phyloP scores from a whole-genome alignment of 2,113 vertebrate species.

The Acanthochromis polyacanthus region DNA sequence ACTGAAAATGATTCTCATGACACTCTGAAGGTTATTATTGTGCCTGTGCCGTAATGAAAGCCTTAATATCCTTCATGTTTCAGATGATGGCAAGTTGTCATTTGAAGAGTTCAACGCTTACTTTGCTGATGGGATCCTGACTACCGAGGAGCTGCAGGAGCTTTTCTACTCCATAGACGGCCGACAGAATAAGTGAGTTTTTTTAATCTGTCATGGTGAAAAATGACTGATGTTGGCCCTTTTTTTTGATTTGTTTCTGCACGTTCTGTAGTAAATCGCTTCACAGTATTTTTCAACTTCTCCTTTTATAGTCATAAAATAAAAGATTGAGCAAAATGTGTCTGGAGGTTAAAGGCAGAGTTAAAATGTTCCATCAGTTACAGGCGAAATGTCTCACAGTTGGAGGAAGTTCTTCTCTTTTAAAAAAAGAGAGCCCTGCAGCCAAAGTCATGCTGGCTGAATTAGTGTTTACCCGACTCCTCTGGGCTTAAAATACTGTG shows the following conservation, averaged over 20 bases:
- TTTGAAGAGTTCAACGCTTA: constrained; percentile 98
- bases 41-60: not conserved
- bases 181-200: constrained; percentile 89
- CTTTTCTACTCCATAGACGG: constrained; percentile 93
- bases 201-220: not conserved
- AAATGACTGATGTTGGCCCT: not conserved
- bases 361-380: constrained; percentile 27
- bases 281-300: not conserved
- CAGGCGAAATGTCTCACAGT: constrained; percentile 37
- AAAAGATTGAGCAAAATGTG: constrained; percentile 1
- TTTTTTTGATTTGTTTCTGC: not conserved
- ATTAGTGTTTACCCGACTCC: constrained; percentile 24
- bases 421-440: constrained; percentile 14
- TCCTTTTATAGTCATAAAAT: not conserved
- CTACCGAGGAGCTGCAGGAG: constrained; percentile 91
- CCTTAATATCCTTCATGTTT: constrained; percentile 44
- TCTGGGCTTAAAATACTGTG: constrained; percentile 37
- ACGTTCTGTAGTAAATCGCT: not conserved
- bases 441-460: constrained; percentile 19
- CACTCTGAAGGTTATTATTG: not conserved
- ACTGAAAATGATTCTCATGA: not conserved
- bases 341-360: not conserved
- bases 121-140: constrained; percentile 95
- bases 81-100: constrained; percentile 96
- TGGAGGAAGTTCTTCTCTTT: constrained; percentile 2